phyloP scores from a whole-genome alignment of 2,888 invertebrate genomes.

The Hedychridium roseum region DNA sequence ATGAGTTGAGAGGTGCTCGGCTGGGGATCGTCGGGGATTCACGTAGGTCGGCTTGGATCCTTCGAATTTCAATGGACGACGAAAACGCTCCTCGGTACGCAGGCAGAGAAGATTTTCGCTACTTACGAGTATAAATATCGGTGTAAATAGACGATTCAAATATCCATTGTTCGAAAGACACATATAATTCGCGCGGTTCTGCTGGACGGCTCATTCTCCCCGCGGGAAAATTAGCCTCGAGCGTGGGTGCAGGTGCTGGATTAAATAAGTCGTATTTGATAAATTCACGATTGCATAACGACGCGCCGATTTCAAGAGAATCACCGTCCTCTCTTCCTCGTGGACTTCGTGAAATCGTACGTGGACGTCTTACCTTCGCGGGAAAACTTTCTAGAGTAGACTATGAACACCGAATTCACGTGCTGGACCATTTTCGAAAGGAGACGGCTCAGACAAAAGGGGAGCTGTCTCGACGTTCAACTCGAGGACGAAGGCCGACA shows the following conservation, averaged over 20 bases:
- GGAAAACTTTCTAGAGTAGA: neutral
- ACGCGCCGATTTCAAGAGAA: slow-evolving; percentile 8
- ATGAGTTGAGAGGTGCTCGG: no score
- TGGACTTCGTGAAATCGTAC: no score
- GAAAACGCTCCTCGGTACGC: slow-evolving; percentile 23
- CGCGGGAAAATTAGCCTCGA: slow-evolving; percentile 35
- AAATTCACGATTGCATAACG: slow-evolving; percentile 25
- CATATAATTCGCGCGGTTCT: slow-evolving; percentile 35
- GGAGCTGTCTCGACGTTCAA: no score
- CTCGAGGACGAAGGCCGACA: no score
- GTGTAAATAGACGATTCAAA: slow-evolving; percentile 52
- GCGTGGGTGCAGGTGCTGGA: slow-evolving; percentile 38
- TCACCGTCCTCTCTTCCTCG: neutral
- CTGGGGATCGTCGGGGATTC: no score
- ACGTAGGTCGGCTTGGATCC: no score
- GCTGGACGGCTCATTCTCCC: slow-evolving; percentile 23
- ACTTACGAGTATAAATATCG: slow-evolving; percentile 40
- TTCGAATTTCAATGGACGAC: neutral
- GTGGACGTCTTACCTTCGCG: no score
- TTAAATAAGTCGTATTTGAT: slow-evolving; percentile 33
- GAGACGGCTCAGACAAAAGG: no score
- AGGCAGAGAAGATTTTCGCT: slow-evolving; percentile 34
- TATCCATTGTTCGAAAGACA: slow-evolving; percentile 47
- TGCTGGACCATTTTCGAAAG: neutral
- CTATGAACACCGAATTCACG: neutral